A percentile compares a stretch with the other conserved stretches of the same genome.
Evolutionary conservation across 1,140 invertebrate species (phyloP).

Genomic region (Cyclargus thomasi): DNA sequence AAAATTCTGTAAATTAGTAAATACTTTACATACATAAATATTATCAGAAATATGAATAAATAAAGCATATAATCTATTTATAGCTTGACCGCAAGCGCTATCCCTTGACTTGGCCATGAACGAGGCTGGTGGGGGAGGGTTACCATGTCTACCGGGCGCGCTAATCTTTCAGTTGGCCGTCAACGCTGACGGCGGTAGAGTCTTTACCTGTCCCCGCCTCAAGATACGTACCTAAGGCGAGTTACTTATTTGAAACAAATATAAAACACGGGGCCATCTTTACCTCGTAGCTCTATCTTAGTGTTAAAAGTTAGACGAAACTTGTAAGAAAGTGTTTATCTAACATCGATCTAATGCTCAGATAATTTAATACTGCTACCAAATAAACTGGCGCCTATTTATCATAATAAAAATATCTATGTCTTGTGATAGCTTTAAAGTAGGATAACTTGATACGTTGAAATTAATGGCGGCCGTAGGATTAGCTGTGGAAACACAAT

Average conservation of each 20-base stretch:
- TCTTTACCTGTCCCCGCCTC: too few relatives aligned
- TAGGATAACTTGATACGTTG: background rate
- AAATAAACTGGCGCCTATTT: conserved; percentile 31
- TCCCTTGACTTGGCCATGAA: too few relatives aligned
- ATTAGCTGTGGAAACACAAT: background rate
- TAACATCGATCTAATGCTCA: conserved; percentile 45
- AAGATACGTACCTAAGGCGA: too few relatives aligned
- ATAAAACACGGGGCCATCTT: background rate
- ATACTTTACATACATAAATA: too few relatives aligned
- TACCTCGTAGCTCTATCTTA: background rate
- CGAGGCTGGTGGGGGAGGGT: too few relatives aligned
- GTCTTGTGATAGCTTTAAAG: conserved; percentile 4
- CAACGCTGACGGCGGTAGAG: too few relatives aligned
- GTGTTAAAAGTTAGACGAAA: background rate
- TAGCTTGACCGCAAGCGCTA: too few relatives aligned
- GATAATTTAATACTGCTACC: conserved; percentile 47
- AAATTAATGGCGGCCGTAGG: conserved; percentile 45
- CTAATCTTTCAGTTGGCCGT: too few relatives aligned
- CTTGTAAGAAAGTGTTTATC: conserved; percentile 12
- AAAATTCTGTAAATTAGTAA: background rate
- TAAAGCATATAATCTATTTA: too few relatives aligned
- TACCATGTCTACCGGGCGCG: too few relatives aligned
- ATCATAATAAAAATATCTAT: conserved; percentile 8
- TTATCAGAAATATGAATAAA: too few relatives aligned
- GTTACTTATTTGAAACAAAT: background rate